phyloP scores from a whole-genome alignment of 2,888 invertebrate species.

The Hypsopygia costalis region DNA sequence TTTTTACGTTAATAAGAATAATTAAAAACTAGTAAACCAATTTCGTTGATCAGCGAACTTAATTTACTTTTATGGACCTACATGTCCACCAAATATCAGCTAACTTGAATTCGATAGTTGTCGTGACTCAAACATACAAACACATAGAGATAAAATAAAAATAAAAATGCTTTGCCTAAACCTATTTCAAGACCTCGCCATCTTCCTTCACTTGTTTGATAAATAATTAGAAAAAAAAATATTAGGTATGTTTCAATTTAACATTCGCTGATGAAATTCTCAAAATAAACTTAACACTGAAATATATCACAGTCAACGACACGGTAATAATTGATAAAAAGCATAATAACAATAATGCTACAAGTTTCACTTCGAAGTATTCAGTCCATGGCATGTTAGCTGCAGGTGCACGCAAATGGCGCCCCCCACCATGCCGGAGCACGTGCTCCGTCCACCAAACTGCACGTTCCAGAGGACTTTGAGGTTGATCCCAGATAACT shows the following conservation, averaged over 20 bases:
- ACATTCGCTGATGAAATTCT: not conserved
- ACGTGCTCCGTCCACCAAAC: conserved; percentile 62
- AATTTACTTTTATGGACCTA: too few relatives aligned
- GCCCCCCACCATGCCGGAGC: conserved; percentile 46
- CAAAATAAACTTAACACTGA: not conserved
- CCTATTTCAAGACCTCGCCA: too few relatives aligned
- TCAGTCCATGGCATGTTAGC: conserved; percentile 18
- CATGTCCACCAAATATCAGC: too few relatives aligned
- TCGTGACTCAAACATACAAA: too few relatives aligned
- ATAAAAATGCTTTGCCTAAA: too few relatives aligned
- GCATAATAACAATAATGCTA: conserved; percentile 5
- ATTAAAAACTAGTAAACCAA: too few relatives aligned
- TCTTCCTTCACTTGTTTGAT: too few relatives aligned
- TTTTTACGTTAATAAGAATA: too few relatives aligned
- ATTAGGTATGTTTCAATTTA: not conserved
- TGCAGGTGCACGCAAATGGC: conserved; percentile 42
- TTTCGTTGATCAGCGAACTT: too few relatives aligned
- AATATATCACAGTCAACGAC: not conserved
- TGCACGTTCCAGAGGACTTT: conserved; percentile 33
- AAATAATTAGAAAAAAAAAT: too few relatives aligned
- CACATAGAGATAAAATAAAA: too few relatives aligned
- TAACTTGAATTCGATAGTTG: too few relatives aligned
- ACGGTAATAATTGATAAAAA: not conserved
- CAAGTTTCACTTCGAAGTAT: conserved; percentile 9
- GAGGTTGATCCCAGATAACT: conserved; percentile 6